Base-by-base conservation (phyloP, 2,113 vertebrate genomes). In the Phalacrocorax carbo region DNA sequence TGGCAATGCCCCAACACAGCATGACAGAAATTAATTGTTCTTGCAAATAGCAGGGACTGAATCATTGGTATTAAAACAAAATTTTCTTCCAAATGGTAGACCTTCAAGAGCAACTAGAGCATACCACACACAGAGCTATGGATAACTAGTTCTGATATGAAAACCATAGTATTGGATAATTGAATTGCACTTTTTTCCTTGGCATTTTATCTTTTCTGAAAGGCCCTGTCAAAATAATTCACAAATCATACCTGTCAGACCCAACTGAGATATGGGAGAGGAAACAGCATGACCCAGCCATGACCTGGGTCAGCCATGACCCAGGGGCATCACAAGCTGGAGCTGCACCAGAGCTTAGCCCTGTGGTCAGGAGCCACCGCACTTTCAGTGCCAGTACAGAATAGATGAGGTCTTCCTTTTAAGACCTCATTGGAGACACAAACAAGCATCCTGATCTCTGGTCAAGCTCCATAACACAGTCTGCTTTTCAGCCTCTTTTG, bases 251-350 rank as follows among this genome's bases (percentile, higher is more conserved):
- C 26, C 77, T 19, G 16, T 6, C 54, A 48, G 72, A 66, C 25
- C 27, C 27, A 42, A 3, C 22, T 27, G 34, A 71, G 38, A 9
- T 34, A 23, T 1, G 1, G 40, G 32, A 71, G 44, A 73, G 38
- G 42, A 70, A 84, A 44, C 46, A 54, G 36, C 36, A 65, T n/a
- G n/a, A n/a, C n/a, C n/a, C n/a, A n/a, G n/a, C n/a, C n/a, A n/a
- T n/a, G n/a, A n/a, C n/a, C n/a, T n/a, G n/a, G n/a, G 22, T 30
- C 48, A 58, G 16, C 8, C 68, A 46, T 55, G 48, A 71, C 21
- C 25, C 15, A 8, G n/a, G 25, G 34, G 7, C 42, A 34, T 8
- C 48, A 49, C 0, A 0, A 20, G 29, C 62, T 23, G 55, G n/a
- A 49, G 73, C 40, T 72, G 23, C 52, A 52, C 22, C 27, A 71